Conservation (phyloP, 64 coral and sea anemone genomes). For the Porites australiensis region DNA sequence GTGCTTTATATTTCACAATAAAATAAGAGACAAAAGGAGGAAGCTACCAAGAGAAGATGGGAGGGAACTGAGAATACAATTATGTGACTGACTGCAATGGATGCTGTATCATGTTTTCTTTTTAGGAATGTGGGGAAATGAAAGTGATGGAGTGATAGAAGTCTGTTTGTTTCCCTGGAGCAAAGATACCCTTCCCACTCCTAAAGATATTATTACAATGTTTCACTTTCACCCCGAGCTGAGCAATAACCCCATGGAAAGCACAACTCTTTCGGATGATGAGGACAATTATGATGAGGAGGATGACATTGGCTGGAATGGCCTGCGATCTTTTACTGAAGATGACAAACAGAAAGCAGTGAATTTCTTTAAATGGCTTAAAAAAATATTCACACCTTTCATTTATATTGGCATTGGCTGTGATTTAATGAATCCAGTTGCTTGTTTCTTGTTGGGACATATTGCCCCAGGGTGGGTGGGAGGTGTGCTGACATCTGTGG, state of each 20-base stretch:
- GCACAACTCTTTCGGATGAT: neutral
- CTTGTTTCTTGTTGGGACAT: constrained; percentile 50
- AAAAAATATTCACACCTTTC: constrained; percentile 54
- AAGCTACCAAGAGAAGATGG: too few relatives aligned
- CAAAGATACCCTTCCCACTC: constrained; percentile 44
- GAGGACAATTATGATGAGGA: neutral
- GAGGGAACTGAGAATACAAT: too few relatives aligned
- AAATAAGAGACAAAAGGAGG: too few relatives aligned
- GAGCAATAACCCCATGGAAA: neutral
- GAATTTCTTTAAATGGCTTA: constrained; percentile 58
- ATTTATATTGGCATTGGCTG: constrained; percentile 43
- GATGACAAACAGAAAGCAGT: neutral
- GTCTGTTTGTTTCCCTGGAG: constrained; percentile 70
- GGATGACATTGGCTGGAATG: neutral
- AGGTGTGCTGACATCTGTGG: constrained; percentile 58
- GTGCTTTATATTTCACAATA: too few relatives aligned
- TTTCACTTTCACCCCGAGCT: constrained; percentile 65
- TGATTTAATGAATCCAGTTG: constrained; percentile 73
- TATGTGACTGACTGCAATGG: too few relatives aligned
- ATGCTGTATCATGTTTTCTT: neutral
- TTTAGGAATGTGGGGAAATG: constrained; percentile 51
- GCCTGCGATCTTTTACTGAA: neutral
- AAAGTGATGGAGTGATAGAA: constrained; percentile 43
- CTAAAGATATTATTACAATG: constrained; percentile 17
- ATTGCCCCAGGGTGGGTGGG: constrained; percentile 83